Evolutionary conservation across 2,113 vertebrate genomes (phyloP).

Genomic region (Megaceryle maxima): DNA sequence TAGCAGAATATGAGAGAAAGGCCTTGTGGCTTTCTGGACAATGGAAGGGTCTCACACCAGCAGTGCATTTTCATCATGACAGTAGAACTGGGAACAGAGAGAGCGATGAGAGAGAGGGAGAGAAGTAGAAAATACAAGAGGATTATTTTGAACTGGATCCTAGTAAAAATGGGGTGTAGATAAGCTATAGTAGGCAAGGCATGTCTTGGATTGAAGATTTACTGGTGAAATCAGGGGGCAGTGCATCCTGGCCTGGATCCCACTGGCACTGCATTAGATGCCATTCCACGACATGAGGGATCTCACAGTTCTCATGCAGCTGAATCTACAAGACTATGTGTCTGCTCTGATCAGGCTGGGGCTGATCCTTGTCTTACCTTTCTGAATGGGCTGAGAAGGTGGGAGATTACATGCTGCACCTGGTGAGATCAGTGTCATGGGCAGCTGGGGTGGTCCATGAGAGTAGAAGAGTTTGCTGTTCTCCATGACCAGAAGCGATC

Average conservation of each 20-base stretch:
- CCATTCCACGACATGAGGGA: background rate
- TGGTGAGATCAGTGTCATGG: background rate
- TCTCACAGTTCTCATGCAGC: background rate
- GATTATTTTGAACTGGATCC: background rate
- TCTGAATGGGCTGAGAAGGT: background rate
- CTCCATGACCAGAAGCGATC: background rate
- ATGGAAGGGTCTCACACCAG: background rate
- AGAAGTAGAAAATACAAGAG: background rate
- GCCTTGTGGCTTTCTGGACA: background rate
- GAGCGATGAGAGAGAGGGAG: background rate
- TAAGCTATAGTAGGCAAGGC: background rate
- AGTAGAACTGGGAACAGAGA: background rate
- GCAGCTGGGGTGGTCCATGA: background rate
- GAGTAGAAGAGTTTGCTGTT: background rate
- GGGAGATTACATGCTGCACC: background rate
- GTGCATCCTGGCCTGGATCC: background rate
- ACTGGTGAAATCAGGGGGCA: background rate
- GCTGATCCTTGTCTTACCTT: background rate
- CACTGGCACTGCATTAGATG: background rate
- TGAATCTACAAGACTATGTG: rapidly evolving
- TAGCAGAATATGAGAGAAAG: background rate
- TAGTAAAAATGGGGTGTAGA: background rate
- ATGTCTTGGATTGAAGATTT: background rate
- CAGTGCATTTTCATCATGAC: background rate
- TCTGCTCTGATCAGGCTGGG: rapidly evolving